Percentiles rank a stretch among this genome's conserved stretches.
Evolutionary conservation across 2,113 vertebrate species (phyloP).

Genomic region (Grantiella picta): DNA sequence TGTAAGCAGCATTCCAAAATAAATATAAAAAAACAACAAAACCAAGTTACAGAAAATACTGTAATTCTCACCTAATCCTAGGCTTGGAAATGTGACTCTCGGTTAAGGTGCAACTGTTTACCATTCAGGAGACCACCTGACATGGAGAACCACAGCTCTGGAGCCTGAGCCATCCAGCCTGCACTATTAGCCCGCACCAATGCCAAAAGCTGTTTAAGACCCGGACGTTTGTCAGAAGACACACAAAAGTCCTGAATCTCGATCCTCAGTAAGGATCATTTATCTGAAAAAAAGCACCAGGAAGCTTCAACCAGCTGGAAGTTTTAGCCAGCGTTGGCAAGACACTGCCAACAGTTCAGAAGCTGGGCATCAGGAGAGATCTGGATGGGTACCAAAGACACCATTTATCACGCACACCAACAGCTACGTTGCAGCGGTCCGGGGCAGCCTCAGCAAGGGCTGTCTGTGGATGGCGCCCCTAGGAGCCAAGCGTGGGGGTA

Average conservation of each 20-base stretch:
- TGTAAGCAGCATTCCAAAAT: neutral
- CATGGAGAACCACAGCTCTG: too few relatives aligned
- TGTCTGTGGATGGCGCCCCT: too few relatives aligned
- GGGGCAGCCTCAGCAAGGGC: neutral
- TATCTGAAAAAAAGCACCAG: neutral
- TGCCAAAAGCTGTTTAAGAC: neutral
- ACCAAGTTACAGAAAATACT: neutral
- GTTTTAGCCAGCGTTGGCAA: neutral
- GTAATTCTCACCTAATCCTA: neutral
- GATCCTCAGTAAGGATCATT: neutral
- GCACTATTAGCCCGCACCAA: fast-evolving
- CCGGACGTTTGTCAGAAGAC: neutral
- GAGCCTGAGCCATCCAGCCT: neutral
- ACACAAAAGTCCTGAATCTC: neutral
- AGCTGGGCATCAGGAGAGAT: neutral
- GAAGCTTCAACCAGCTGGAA: neutral
- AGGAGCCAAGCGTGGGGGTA: too few relatives aligned
- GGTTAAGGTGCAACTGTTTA: neutral
- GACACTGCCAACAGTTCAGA: neutral
- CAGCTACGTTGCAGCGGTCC: too few relatives aligned
- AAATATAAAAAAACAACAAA: too few relatives aligned
- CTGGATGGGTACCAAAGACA: fast-evolving
- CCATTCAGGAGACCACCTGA: neutral
- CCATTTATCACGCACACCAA: too few relatives aligned
- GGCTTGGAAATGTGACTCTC: neutral